phyloP scores from a whole-genome alignment of 2,888 invertebrate genomes.

The Trypoxylon attenuatum region DNA sequence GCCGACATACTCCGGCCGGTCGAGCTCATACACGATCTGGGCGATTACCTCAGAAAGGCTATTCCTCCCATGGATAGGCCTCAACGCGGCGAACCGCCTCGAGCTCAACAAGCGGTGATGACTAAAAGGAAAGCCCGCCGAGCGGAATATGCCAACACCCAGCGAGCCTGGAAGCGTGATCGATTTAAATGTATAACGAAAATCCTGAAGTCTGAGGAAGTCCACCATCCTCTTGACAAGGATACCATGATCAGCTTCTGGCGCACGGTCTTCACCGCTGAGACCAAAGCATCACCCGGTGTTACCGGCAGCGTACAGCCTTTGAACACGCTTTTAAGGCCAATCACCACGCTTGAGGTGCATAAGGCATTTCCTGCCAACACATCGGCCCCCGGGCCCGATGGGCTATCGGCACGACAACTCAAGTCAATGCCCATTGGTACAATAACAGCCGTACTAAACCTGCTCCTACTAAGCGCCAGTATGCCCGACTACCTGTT shows the following conservation, averaged over 20 bases:
- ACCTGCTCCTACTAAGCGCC: conserved; percentile 28
- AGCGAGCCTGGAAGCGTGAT: conserved; percentile 28
- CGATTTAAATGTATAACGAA: conserved; percentile 7
- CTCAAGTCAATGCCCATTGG: conserved; percentile 12
- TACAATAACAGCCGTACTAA: conserved; percentile 19
- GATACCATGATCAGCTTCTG: conserved; percentile 34
- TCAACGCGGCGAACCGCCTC: no score
- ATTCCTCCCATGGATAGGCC: no score
- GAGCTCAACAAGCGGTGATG: no score
- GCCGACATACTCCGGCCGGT: no score
- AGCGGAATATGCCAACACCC: no score
- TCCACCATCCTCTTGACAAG: not conserved
- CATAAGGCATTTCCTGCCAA: not conserved
- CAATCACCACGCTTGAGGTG: conserved; percentile 21
- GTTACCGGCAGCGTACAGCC: not conserved
- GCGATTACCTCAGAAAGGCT: no score
- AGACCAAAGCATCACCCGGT: not conserved
- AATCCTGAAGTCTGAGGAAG: conserved; percentile 15
- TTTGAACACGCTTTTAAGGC: conserved; percentile 5
- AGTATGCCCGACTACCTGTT: conserved; percentile 25
- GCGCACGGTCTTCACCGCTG: conserved; percentile 14
- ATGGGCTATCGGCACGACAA: conserved; percentile 8
- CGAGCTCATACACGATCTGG: no score
- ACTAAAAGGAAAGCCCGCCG: no score
- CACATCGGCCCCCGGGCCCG: conserved; percentile 23